Base-by-base conservation (phyloP, 2,797 vertebrate genomes). In the Tachyglossus aculeatus region DNA sequence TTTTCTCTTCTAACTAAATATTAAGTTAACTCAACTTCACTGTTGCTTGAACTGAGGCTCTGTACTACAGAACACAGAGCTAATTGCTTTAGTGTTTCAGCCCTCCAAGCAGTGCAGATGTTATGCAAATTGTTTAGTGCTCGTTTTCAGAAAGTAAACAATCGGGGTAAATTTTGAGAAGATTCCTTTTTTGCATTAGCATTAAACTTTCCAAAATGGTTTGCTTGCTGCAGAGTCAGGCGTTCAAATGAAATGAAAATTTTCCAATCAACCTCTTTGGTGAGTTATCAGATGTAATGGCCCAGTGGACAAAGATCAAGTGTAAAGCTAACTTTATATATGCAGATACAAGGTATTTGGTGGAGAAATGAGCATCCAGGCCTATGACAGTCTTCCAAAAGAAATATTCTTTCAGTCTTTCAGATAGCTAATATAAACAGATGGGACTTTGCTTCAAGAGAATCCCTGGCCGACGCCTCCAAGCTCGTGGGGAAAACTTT, bases 21-120 rank as follows among this genome's bases (percentile, higher is more conserved):
- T 80, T 80, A 84, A 80, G 78, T 82, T 81, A 88, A 40, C 53
- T 77, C 57, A 73, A 57, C 47, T 75, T 43, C 22, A 57, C 14
- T 12, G 1, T 66, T 70, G 40, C 51, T 62, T 51, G 69, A 73
- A 75, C 47, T 78, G 56, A 67, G 71, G 63, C 73, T 66, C 53
- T 79, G 44, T 65, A 14, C 77, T 89, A 68, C 10, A 78, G 76
- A 90, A 65, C 16, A 70, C 33, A 24, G 36, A 78, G 48, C 69
- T 88, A 88, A 91, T 86, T 87, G 62, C 76, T 80, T 58, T 74
- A 80, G 67, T 67, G 58, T 63, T 89, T 67, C 77, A 89, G 18
- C 59, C 65, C 81, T 89, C 68, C 67, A 76, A 89, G 86, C 80
- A 86, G 78, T 87, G 68, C 86, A 91, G 90, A 88, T 89, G 86